Base-by-base conservation (phyloP, 92 coral and sea anemone genomes). In the Nematostella vectensis region DNA sequence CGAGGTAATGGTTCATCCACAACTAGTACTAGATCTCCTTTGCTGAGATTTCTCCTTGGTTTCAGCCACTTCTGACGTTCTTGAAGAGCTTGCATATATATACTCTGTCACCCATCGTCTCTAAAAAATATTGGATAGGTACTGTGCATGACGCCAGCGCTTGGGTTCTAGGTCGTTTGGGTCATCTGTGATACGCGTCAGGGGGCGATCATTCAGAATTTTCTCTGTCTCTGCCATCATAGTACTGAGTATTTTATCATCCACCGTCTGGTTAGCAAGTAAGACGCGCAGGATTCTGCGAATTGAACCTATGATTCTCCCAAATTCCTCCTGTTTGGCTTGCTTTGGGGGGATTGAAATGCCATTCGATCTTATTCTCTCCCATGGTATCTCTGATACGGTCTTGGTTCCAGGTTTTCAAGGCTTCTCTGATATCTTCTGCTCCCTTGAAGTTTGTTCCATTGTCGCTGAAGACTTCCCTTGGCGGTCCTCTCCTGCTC, bases 381-480 rank as follows among this genome's bases (percentile, higher is more conserved):
- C 50, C 13, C 6, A 52, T 4, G 58, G 38, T 9, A 23, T 52
- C 39, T 12, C 25, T 18, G 37, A 52, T 29, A 4, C 39, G 11
- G 10, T 4, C 54, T 38, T 58, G 64, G 29, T 58, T 45, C 51
- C 51, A 45, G 4, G 12, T 19, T 10, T 45, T 19, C 18, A 45
- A 6, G 4, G 51, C 51, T 10, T 10, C 11, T 45, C 18, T 45
- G 4, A 45, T 6, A 9, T 45, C 51, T 19, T 52, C 61, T 31
- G 62, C 61, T 25, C 70, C 49, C 25, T 18, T 52, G 44, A 63
- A 63, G 50, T 63, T 63, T 13, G 70, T 51, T 10, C 70, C 70
- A 31, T 51, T 62, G 42, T 62, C 62, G 11, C 61, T 48, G 28
- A 48, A 51, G 4, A 64, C 59, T 20, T 31, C 45, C 37, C 18